Conservation (phyloP, 2,888 invertebrate genomes). For the Falcaria lacertinaria region DNA sequence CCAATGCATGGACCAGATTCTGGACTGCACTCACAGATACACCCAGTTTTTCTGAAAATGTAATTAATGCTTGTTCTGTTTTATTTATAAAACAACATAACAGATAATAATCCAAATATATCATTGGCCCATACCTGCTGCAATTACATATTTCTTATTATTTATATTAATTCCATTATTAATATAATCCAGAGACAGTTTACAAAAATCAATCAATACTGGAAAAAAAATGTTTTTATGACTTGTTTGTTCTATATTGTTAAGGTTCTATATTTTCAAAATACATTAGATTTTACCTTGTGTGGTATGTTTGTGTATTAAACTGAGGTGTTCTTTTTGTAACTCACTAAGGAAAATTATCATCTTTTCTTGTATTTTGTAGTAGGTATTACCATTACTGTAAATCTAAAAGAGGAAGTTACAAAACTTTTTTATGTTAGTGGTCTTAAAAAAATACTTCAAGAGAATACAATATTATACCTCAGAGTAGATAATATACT, state of each 20-base stretch:
- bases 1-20: slow-evolving; percentile 84
- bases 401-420: no score
- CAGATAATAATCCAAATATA: slow-evolving; percentile 3
- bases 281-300: slow-evolving; percentile 42
- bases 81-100: neutral
- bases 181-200: slow-evolving; percentile 82
- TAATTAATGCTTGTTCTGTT: slow-evolving; percentile 2
- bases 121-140: slow-evolving; percentile 83
- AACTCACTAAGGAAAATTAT: slow-evolving; percentile 69
- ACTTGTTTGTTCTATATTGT: no score
- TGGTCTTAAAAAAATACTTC: no score
- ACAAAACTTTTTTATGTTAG: no score
- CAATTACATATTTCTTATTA: slow-evolving; percentile 79
- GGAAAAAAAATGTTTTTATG: no score
- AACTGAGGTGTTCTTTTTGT: slow-evolving; percentile 62
- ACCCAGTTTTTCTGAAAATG: slow-evolving; percentile 79
- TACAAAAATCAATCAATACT: slow-evolving; percentile 86
- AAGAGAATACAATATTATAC: no score
- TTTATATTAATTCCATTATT: slow-evolving; percentile 84
- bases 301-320: slow-evolving; percentile 55
- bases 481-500: no score
- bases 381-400: no score
- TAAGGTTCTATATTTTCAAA: no score
- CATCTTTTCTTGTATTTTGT: slow-evolving; percentile 35
- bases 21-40: slow-evolving; percentile 76